Conservation (phyloP, 2,797 vertebrate species). For the Discoglossus pictus region DNA sequence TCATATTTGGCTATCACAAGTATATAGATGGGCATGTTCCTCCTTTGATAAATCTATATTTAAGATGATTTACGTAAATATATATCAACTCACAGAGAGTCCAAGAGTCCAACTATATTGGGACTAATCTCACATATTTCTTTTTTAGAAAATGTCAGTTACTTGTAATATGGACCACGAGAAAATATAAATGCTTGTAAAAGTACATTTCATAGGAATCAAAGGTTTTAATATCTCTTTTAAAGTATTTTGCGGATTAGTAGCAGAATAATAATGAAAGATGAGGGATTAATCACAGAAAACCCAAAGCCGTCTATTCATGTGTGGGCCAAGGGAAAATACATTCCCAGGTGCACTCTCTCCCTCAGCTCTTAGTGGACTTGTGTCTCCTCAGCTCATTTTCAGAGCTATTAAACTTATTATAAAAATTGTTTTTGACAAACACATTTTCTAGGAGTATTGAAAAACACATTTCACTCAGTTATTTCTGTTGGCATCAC, state of each 20-base stretch:
- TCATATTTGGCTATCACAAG: no score
- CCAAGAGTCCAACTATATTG: no score
- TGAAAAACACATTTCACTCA: constrained; percentile 47
- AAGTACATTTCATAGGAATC: constrained; percentile 37
- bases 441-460: constrained; percentile 50
- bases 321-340: constrained; percentile 51
- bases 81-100: no score
- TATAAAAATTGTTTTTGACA: constrained; percentile 50
- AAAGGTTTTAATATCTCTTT: constrained; percentile 55
- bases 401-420: constrained; percentile 51
- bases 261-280: constrained; percentile 57
- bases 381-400: constrained; percentile 35
- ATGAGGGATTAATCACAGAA: constrained; percentile 58
- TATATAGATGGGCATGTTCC: no score
- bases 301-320: constrained; percentile 56
- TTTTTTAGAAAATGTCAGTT: no score
- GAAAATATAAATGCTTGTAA: constrained; percentile 24
- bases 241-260: constrained; percentile 58
- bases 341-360: constrained; percentile 46
- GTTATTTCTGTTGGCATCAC: constrained; percentile 52
- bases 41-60: no score
- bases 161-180: not conserved
- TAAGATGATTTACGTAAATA: no score
- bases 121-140: no score
- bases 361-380: constrained; percentile 30